Evolutionary conservation across 2,888 invertebrate species (phyloP).

Genomic region (Anorthoa munda): DNA sequence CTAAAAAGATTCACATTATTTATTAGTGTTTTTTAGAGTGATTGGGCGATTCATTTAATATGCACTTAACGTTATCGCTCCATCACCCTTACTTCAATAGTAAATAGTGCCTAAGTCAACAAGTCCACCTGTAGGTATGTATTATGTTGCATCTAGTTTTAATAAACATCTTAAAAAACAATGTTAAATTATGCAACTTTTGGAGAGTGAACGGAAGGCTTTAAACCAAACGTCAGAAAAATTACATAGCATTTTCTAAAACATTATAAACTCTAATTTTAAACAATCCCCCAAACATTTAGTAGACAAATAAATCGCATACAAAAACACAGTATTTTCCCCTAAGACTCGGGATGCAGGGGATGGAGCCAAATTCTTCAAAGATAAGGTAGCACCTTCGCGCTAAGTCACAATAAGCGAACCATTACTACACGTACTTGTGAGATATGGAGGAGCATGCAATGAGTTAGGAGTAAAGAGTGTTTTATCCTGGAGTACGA

Average conservation of each 20-base stretch:
- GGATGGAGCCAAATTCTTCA: conserved; percentile 55
- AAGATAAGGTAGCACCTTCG: conserved; percentile 58
- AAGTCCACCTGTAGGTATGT: too few species aligned
- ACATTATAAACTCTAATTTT: background rate
- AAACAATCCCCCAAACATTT: background rate
- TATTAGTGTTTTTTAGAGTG: too few species aligned
- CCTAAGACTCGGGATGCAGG: background rate
- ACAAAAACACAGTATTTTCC: conserved; percentile 36
- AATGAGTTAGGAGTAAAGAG: background rate
- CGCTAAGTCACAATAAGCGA: conserved; percentile 52
- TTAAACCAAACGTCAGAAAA: background rate
- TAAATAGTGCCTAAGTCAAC: too few species aligned
- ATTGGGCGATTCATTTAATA: too few species aligned
- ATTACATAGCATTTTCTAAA: background rate
- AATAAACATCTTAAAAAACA: too few species aligned
- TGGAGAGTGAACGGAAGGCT: background rate
- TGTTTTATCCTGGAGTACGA: background rate
- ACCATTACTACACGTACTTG: conserved; percentile 32
- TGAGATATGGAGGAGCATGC: background rate
- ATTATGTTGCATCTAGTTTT: too few species aligned
- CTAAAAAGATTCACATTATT: too few species aligned
- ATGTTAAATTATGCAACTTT: background rate
- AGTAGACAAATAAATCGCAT: conserved; percentile 31
- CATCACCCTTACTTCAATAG: too few species aligned
- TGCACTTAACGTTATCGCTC: too few species aligned